These are phyloP conservation scores for Emys orbicularis DNA, from an alignment of 2,797 vertebrate species.

Conservation along the genomic window DNA sequence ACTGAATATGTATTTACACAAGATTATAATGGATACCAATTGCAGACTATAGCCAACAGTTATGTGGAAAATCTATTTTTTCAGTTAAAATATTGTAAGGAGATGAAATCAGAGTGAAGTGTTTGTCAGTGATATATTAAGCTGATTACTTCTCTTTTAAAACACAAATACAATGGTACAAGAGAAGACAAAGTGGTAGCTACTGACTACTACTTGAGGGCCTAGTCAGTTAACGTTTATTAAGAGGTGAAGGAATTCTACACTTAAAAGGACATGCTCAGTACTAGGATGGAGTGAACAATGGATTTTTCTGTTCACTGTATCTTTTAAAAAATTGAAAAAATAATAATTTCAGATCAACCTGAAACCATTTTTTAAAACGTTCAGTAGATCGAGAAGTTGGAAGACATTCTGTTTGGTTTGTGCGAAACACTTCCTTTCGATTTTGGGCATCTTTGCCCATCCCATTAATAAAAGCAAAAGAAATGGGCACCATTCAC, in stretches of 20 bases:
- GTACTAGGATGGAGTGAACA: neutral
- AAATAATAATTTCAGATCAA: too few species aligned
- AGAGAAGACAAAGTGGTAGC: neutral
- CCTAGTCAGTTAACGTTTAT: neutral
- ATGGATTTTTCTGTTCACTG: too few species aligned
- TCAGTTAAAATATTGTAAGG: neutral
- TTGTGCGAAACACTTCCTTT: too few species aligned
- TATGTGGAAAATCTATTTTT: neutral
- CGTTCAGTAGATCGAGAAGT: too few species aligned
- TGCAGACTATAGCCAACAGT: neutral
- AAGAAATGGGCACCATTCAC: too few species aligned
- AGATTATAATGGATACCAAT: neutral
- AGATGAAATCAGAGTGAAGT: neutral
- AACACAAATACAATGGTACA: too few species aligned
- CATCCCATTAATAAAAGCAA: too few species aligned
- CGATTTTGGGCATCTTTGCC: too few species aligned
- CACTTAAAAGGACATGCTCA: neutral
- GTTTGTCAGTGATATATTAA: neutral
- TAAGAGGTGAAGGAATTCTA: neutral
- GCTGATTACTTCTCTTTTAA: neutral
- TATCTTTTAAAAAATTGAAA: too few species aligned
- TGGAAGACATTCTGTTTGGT: too few species aligned
- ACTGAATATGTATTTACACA: neutral
- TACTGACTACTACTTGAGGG: neutral
- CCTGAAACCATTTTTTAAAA: too few species aligned